Conservation (phyloP, 2,888 invertebrate genomes). For the Mythimna ferrago region DNA sequence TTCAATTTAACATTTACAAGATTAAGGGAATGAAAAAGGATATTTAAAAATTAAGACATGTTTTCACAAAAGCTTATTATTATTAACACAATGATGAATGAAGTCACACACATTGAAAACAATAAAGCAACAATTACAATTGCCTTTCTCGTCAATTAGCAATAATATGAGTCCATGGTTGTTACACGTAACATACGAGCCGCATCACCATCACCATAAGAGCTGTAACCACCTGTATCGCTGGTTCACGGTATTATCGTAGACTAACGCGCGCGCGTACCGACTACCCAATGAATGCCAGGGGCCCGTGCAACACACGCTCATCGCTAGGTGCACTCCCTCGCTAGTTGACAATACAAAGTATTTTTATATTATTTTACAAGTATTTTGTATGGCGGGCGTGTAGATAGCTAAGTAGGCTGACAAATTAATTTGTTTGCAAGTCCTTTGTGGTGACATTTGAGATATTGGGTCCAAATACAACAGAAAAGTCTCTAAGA, state of each 20-base stretch:
- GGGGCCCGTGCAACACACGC: constrained; percentile 82
- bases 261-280: constrained; percentile 81
- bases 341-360: constrained; percentile 81
- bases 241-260: constrained; percentile 84
- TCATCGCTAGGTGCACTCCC: constrained; percentile 83
- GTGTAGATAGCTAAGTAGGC: constrained; percentile 6
- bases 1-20: background rate
- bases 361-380: constrained; percentile 54
- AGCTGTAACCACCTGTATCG: constrained; percentile 82
- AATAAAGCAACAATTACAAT: constrained; percentile 39
- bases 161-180: constrained; percentile 39
- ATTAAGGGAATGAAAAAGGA: background rate
- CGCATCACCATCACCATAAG: constrained; percentile 53
- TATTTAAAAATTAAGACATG: constrained; percentile 2
- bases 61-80: constrained; percentile 39
- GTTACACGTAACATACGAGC: constrained; percentile 45
- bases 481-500: background rate
- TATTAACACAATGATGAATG: constrained; percentile 40
- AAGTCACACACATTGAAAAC: constrained; percentile 19
- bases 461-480: background rate
- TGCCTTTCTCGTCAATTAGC: constrained; percentile 35
- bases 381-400: background rate
- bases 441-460: constrained; percentile 1
- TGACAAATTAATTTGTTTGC: constrained; percentile 37
- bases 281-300: constrained; percentile 82